Evolutionary conservation across 2,888 invertebrate species (phyloP).

Genomic region (Dasypolia templi): DNA sequence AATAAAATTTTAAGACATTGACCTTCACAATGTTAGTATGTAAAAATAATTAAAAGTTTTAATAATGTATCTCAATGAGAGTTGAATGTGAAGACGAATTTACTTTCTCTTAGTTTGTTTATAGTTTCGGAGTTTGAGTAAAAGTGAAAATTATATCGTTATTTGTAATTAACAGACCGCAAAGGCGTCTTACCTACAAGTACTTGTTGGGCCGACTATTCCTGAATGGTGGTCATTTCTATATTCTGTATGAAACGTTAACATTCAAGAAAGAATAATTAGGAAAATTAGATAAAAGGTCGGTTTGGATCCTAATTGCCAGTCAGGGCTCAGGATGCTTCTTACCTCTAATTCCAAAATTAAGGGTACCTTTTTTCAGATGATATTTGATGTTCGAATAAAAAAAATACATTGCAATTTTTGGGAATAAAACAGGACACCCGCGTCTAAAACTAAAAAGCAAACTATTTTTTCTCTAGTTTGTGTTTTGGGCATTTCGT

Average conservation of each 20-base stretch:
- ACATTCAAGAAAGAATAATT: not conserved
- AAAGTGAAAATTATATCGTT: constrained; percentile 79
- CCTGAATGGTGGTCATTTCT: constrained; percentile 22
- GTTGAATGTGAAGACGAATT: constrained; percentile 57
- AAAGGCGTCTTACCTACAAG: constrained; percentile 31
- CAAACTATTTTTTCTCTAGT: not conserved
- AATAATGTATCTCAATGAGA: constrained; percentile 32
- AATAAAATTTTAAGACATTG: constrained; percentile 41
- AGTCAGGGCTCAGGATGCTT: not conserved
- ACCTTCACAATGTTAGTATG: constrained; percentile 52
- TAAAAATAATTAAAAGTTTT: constrained; percentile 43
- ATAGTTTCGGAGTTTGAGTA: constrained; percentile 66
- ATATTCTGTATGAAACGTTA: not conserved
- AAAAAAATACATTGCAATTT: not conserved
- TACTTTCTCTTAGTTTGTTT: constrained; percentile 72
- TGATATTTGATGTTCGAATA: not conserved
- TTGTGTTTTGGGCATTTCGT: not conserved
- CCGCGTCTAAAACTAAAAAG: not conserved
- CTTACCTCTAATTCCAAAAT: not conserved
- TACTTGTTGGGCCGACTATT: constrained; percentile 39
- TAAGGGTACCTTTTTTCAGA: not conserved
- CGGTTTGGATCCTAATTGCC: too few species aligned
- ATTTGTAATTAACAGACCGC: constrained; percentile 74
- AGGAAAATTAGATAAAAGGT: not conserved
- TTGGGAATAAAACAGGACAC: constrained; percentile 3